phyloP scores from a whole-genome alignment of 2,113 vertebrate genomes.

The Greenwoodochromis staneri region DNA sequence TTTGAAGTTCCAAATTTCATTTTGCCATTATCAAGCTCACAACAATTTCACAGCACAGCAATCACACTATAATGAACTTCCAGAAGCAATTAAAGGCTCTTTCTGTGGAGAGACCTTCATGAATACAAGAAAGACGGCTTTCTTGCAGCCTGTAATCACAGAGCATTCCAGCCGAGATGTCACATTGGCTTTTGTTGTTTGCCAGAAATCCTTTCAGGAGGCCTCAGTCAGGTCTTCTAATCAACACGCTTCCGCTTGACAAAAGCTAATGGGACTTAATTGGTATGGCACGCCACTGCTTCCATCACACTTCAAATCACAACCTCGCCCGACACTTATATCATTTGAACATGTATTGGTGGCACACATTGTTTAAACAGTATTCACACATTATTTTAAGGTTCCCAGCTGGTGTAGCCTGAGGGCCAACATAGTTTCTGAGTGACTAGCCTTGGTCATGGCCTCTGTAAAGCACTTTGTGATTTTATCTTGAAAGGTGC shows the following conservation, averaged over 20 bases:
- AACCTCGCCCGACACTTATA: background rate
- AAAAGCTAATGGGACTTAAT: slow-evolving; percentile 24
- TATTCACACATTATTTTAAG: background rate
- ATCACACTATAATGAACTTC: slow-evolving; percentile 71
- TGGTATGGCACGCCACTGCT: background rate
- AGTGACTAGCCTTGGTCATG: background rate
- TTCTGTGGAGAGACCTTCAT: slow-evolving; percentile 53
- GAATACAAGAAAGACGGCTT: slow-evolving; percentile 49
- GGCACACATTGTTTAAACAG: background rate
- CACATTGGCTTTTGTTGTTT: slow-evolving; percentile 32
- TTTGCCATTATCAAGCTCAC: slow-evolving; percentile 56
- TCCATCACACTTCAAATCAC: background rate
- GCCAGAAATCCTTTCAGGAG: slow-evolving; percentile 46
- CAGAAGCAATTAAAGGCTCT: slow-evolving; percentile 63
- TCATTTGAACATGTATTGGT: background rate
- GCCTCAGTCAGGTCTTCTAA: slow-evolving; percentile 28
- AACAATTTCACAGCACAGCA: slow-evolving; percentile 72
- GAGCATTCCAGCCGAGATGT: slow-evolving; percentile 33
- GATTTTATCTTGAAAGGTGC: too few species aligned
- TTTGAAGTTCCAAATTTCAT: slow-evolving; percentile 42
- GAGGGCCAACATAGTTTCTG: background rate
- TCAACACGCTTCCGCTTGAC: slow-evolving; percentile 25
- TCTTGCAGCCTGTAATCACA: slow-evolving; percentile 44
- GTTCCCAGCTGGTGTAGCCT: background rate
- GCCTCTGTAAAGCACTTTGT: background rate